Conservation (phyloP, 2,113 vertebrate species). For the Acanthochromis polyacanthus region DNA sequence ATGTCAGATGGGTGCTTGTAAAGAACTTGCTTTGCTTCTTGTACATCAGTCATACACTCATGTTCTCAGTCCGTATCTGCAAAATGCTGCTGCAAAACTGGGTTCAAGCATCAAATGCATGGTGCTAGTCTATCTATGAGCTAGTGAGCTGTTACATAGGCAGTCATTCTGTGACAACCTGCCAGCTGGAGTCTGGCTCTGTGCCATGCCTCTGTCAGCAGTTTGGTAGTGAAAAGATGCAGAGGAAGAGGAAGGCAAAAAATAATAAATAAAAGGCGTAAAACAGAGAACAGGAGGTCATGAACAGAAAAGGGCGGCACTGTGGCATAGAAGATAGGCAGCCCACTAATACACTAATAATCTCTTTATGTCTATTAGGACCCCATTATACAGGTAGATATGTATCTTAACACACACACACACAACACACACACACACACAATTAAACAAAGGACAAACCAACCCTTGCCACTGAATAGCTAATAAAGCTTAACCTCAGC, state of each 20-base stretch:
- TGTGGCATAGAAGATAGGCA: conserved; percentile 64
- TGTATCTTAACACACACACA: conserved; percentile 22
- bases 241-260: conserved; percentile 15
- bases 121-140: conserved; percentile 53
- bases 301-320: conserved; percentile 20
- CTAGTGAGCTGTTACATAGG: conserved; percentile 70
- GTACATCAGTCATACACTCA: conserved; percentile 13
- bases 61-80: conserved; percentile 28
- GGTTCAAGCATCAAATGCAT: too few species aligned
- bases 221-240: conserved; percentile 44
- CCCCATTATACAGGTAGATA: conserved; percentile 55
- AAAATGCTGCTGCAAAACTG: conserved; percentile 21
- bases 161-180: conserved; percentile 64
- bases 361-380: conserved; percentile 64
- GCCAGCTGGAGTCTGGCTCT: conserved; percentile 51
- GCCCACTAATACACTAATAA: conserved; percentile 52
- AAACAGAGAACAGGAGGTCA: conserved; percentile 7
- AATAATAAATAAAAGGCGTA: too few species aligned
- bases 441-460: conserved; percentile 32
- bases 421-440: conserved; percentile 10
- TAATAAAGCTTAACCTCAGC: conserved; percentile 60
- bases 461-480: conserved; percentile 24
- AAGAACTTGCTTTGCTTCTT: conserved; percentile 10
- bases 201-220: conserved; percentile 72
- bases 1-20: conserved; percentile 9